phyloP scores from a whole-genome alignment of 1,140 invertebrate genomes.

The Rhynchophorus ferrugineus region DNA sequence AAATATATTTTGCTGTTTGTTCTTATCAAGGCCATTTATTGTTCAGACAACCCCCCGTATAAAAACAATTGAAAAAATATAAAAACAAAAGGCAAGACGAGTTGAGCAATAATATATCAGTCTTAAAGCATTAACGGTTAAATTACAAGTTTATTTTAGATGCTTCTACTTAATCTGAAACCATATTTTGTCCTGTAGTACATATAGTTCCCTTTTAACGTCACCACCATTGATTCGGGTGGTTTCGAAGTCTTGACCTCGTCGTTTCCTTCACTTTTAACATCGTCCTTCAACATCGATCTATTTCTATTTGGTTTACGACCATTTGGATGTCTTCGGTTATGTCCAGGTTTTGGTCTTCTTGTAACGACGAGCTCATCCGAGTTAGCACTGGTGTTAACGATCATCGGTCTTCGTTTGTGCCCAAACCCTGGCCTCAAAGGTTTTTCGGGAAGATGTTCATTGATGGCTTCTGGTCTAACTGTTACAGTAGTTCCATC shows the following conservation, averaged over 20 bases:
- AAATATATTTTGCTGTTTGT: too few relatives aligned
- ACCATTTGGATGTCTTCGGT: not conserved
- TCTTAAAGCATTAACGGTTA: too few relatives aligned
- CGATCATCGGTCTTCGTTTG: not conserved
- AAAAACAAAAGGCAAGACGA: too few relatives aligned
- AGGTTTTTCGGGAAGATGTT: not conserved
- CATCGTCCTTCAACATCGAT: not conserved
- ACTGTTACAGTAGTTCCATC: too few relatives aligned
- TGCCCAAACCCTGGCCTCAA: not conserved
- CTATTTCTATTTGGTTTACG: not conserved
- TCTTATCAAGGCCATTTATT: too few relatives aligned
- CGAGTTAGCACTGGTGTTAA: too few relatives aligned
- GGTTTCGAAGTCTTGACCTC: not conserved
- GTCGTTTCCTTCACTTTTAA: not conserved
- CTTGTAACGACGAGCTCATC: too few relatives aligned
- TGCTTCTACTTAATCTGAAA: constrained; percentile 5
- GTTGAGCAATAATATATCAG: too few relatives aligned
- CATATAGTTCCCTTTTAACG: constrained; percentile 8
- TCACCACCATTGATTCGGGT: not conserved
- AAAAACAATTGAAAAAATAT: too few relatives aligned
- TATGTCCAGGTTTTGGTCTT: not conserved
- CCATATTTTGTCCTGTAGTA: constrained; percentile 12
- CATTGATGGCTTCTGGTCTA: too few relatives aligned
- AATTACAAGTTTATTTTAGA: too few relatives aligned
- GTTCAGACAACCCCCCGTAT: too few relatives aligned